Percentiles rank a stretch among this genome's conserved stretches.
Conservation (phyloP, 2,797 vertebrate species). For the Nyctalus aviator region DNA sequence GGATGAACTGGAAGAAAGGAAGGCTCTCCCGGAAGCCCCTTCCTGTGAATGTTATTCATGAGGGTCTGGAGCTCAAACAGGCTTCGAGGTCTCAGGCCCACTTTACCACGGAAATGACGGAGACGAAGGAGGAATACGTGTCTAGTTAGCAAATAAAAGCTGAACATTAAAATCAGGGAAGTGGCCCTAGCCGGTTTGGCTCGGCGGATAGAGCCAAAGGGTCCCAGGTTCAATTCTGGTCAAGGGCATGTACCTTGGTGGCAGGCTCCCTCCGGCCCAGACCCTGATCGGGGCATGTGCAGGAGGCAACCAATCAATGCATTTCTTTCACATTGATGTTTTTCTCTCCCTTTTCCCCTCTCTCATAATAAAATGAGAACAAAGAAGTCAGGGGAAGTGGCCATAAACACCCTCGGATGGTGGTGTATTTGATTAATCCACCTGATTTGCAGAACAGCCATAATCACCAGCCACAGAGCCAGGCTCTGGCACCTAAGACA, state of each 20-base stretch:
- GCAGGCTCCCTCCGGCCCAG: no score
- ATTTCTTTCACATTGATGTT: no score
- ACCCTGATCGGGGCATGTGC: no score
- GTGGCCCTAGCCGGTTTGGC: no score
- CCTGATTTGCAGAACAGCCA: background rate
- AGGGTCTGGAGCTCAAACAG: background rate
- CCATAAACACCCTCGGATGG: background rate
- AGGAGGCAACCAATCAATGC: no score
- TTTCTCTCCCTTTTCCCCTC: no score
- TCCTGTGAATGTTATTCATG: background rate
- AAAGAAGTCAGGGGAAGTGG: background rate
- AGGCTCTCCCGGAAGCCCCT: background rate
- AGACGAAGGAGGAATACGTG: background rate
- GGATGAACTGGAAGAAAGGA: background rate
- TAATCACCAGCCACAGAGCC: background rate
- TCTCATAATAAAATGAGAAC: no score
- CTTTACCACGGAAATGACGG: background rate
- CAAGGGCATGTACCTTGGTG: no score
- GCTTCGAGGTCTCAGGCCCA: background rate
- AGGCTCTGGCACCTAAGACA: background rate
- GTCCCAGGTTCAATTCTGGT: no score
- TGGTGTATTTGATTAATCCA: background rate
- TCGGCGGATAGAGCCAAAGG: no score
- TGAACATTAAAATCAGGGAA: background rate
- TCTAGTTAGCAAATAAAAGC: slow-evolving; percentile 52